Conservation (phyloP, 1,140 invertebrate species). For the Ceratina japonica region DNA sequence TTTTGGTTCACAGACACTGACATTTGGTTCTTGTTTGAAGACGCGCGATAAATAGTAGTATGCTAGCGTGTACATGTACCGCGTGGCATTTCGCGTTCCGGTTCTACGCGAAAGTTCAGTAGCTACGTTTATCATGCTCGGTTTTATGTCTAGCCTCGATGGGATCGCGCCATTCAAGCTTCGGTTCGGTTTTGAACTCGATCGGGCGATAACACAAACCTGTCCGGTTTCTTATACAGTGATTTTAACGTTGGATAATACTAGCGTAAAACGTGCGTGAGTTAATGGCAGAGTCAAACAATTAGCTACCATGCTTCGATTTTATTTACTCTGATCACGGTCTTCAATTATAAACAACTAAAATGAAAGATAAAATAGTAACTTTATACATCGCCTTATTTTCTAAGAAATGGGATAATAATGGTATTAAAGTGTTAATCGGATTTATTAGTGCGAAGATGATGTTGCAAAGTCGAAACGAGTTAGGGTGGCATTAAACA, state of each 20-base stretch:
- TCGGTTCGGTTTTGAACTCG: background rate
- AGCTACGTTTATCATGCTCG: constrained; percentile 2
- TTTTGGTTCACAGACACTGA: constrained; percentile 4
- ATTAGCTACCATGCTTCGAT: too few species aligned
- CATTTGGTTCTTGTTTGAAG: constrained; percentile 21
- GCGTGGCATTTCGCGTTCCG: constrained; percentile 30
- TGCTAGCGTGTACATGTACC: background rate
- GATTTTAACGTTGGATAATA: too few species aligned
- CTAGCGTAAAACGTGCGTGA: too few species aligned
- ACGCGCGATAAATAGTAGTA: constrained; percentile 20
- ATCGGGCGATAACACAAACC: background rate
- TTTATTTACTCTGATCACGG: too few species aligned
- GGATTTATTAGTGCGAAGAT: background rate
- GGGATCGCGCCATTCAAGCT: background rate
- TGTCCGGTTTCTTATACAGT: too few species aligned
- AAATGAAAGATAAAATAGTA: too few species aligned
- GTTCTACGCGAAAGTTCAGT: constrained; percentile 27
- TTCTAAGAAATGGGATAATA: too few species aligned
- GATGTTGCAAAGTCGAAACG: background rate
- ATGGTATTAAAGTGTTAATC: too few species aligned
- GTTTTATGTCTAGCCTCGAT: background rate
- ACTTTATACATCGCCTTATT: too few species aligned
- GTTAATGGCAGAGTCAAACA: too few species aligned
- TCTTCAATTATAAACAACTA: too few species aligned
- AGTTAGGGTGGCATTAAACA: background rate